A percentile compares a stretch with the other conserved stretches of the same genome.
These are phyloP conservation scores for Prunella strophiata DNA, from an alignment of 2,797 vertebrate species.

Conservation along the genomic window DNA sequence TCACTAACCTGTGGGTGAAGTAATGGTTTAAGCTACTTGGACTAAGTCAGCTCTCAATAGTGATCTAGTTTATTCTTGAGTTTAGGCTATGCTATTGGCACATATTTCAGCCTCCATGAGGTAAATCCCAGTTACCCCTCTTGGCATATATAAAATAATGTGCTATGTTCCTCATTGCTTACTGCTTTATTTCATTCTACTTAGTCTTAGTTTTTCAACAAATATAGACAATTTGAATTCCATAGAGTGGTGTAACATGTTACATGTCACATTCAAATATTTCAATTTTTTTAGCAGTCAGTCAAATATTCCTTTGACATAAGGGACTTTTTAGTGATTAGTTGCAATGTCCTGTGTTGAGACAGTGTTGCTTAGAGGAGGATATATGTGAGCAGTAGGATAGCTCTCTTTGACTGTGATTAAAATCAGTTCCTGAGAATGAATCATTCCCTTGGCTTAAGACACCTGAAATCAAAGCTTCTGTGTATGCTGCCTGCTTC, in stretches of 20 bases:
- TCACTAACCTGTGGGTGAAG: neutral
- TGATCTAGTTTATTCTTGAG: neutral
- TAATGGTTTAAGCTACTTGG: neutral
- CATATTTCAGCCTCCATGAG: neutral
- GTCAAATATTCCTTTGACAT: neutral
- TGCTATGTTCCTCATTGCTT: neutral
- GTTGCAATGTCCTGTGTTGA: neutral
- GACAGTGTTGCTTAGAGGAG: neutral
- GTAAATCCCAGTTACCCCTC: neutral
- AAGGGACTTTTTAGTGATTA: neutral
- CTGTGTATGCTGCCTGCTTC: neutral
- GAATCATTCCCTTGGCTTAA: neutral
- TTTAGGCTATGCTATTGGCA: neutral
- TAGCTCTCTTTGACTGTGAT: neutral
- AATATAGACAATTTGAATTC: neutral
- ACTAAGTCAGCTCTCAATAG: neutral
- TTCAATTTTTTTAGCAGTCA: neutral
- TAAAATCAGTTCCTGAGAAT: neutral
- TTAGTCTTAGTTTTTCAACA: neutral
- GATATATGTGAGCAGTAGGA: neutral
- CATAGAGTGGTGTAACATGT: neutral
- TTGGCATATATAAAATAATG: neutral
- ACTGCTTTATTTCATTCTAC: neutral
- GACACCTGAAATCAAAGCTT: neutral
- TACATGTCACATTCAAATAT: neutral